These are phyloP conservation scores for Enteromius afrohamiltoni DNA, from an alignment of 2,797 vertebrate genomes.

Conservation along the genomic window DNA sequence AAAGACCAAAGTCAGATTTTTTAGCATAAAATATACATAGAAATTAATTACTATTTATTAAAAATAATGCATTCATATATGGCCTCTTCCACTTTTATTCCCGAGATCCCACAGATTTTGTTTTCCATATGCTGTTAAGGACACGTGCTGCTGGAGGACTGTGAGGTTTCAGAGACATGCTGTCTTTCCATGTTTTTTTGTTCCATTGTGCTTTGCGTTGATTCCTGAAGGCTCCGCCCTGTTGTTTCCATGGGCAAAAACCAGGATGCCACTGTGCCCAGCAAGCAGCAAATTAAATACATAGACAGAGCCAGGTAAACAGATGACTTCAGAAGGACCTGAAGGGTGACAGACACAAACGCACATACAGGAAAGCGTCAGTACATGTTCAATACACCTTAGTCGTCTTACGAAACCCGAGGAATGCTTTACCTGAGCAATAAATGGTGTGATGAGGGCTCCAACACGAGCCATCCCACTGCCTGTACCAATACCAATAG, in stretches of 20 bases:
- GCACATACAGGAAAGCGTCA: neutral
- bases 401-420: neutral
- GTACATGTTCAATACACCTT: neutral
- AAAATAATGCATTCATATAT: neutral
- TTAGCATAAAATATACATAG: neutral
- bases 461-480: constrained; percentile 85
- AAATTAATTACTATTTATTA: neutral
- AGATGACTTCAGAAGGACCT: constrained; percentile 88
- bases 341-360: constrained; percentile 45
- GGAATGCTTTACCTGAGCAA: constrained; percentile 83
- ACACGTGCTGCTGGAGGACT: neutral
- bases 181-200: constrained; percentile 62
- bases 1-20: neutral
- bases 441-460: constrained; percentile 89
- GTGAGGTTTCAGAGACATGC: neutral
- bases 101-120: neutral
- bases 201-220: constrained; percentile 74
- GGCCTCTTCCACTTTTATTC: neutral
- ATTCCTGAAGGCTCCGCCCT: constrained; percentile 85
- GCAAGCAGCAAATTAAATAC: constrained; percentile 83
- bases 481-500: constrained; percentile 85
- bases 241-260: constrained; percentile 87
- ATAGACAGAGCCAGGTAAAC: constrained; percentile 82
- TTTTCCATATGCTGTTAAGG: neutral
- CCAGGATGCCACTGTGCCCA: constrained; percentile 83